A percentile compares a stretch with the other conserved stretches of the same genome.
These are phyloP conservation scores for Tragopan temminckii DNA, from an alignment of 2,797 vertebrate genomes.

Conservation along the genomic window DNA sequence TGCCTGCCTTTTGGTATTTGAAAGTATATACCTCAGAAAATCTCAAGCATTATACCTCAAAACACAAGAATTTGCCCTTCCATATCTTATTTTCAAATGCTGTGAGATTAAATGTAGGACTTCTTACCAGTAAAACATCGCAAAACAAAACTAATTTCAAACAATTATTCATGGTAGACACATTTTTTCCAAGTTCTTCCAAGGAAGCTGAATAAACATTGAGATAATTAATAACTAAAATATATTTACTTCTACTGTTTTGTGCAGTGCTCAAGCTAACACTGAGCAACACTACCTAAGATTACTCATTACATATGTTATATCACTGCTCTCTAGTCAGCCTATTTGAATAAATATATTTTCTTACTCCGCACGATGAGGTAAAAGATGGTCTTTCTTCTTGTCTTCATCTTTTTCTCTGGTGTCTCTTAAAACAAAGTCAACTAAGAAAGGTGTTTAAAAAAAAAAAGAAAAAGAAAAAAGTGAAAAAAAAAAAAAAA, in stretches of 20 bases:
- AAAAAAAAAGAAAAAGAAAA: not conserved
- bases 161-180: not conserved
- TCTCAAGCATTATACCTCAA: not conserved
- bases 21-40: not conserved
- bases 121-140: not conserved
- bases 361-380: slow-evolving; percentile 90
- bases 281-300: not conserved
- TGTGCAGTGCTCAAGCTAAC: not conserved
- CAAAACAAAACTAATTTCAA: not conserved
- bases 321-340: not conserved
- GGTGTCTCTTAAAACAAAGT: slow-evolving; percentile 86
- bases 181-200: not conserved
- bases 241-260: not conserved
- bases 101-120: not conserved
- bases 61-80: not conserved
- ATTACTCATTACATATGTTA: not conserved
- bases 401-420: slow-evolving; percentile 78
- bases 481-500: not conserved
- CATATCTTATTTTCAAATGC: not conserved
- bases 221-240: not conserved
- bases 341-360: not conserved
- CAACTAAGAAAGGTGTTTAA: slow-evolving; percentile 82
- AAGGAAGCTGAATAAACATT: not conserved
- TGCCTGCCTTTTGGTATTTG: not conserved
- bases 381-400: slow-evolving; percentile 65